phyloP scores from a whole-genome alignment of 2,888 invertebrate genomes.

The Trachelus iudaicus region DNA sequence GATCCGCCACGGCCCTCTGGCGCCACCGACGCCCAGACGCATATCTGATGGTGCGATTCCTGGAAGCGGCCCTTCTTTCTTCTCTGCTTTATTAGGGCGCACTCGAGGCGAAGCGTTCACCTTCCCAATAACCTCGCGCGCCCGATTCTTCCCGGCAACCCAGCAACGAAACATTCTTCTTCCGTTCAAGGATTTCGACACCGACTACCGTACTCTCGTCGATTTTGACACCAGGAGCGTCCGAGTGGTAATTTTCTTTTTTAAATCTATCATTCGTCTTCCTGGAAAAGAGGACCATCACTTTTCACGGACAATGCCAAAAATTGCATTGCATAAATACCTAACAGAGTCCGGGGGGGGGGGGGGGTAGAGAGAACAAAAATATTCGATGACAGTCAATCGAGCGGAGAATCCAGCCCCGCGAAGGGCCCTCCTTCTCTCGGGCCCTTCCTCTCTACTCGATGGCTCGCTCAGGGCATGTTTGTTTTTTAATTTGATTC shows the following conservation, averaged over 20 bases:
- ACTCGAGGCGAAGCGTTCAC: slow-evolving; percentile 34
- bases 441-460: background rate
- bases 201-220: background rate
- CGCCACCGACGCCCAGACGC: slow-evolving; percentile 48
- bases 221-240: background rate
- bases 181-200: slow-evolving; percentile 30
- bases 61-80: slow-evolving; percentile 39
- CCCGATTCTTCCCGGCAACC: slow-evolving; percentile 27
- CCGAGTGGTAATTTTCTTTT: background rate
- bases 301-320: background rate
- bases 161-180: slow-evolving; percentile 32
- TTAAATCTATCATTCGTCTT: background rate
- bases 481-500: slow-evolving; percentile 26
- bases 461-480: slow-evolving; percentile 8
- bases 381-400: background rate
- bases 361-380: slow-evolving; percentile 50
- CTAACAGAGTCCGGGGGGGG: slow-evolving; percentile 56
- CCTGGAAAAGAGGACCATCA: background rate
- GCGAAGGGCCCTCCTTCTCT: slow-evolving; percentile 28
- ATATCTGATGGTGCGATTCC: slow-evolving; percentile 47
- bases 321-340: background rate
- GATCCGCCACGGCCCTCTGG: slow-evolving; percentile 49
- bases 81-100: slow-evolving; percentile 41
- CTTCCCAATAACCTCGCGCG: slow-evolving; percentile 49
- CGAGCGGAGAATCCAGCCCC: background rate